Percentiles rank a stretch among this genome's conserved stretches.
Evolutionary conservation across 2,888 invertebrate genomes (phyloP).

Genomic region (Vesta saturnalis): DNA sequence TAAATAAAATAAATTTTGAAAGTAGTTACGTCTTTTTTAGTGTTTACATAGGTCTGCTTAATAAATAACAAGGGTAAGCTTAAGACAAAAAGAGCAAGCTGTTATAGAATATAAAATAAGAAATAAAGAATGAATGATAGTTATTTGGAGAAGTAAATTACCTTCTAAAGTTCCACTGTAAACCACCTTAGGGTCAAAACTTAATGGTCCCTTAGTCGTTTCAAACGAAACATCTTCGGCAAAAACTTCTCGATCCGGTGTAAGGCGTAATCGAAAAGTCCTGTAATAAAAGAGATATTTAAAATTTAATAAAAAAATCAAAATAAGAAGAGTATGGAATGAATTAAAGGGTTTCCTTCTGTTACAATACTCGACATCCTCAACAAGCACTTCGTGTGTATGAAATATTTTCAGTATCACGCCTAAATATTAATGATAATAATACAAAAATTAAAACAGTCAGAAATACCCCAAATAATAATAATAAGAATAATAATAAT

Average conservation of each 20-base stretch:
- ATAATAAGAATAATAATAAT: too few relatives aligned
- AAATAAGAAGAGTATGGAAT: background rate
- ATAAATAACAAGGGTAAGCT: too few relatives aligned
- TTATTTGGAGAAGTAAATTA: constrained; percentile 55
- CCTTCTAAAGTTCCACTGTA: constrained; percentile 85
- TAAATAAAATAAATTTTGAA: background rate
- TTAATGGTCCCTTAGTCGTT: constrained; percentile 73
- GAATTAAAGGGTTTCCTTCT: too few relatives aligned
- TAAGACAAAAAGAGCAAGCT: too few relatives aligned
- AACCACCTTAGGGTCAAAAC: constrained; percentile 77
- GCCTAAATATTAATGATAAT: too few relatives aligned
- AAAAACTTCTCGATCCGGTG: constrained; percentile 79
- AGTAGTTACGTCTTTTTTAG: background rate
- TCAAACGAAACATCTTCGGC: constrained; percentile 81
- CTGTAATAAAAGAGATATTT: constrained; percentile 64
- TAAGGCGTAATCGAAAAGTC: constrained; percentile 78
- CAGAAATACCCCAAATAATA: too few relatives aligned
- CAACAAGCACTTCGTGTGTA: too few relatives aligned
- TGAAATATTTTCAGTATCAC: too few relatives aligned
- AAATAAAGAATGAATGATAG: background rate
- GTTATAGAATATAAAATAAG: background rate
- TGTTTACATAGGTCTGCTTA: too few relatives aligned
- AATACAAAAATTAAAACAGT: too few relatives aligned
- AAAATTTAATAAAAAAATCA: background rate
- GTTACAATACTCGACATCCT: too few relatives aligned